These are phyloP conservation scores for Paracentrotus lividus DNA, from an alignment of 53 echinoderm and acorn worm species.

Conservation along the genomic window DNA sequence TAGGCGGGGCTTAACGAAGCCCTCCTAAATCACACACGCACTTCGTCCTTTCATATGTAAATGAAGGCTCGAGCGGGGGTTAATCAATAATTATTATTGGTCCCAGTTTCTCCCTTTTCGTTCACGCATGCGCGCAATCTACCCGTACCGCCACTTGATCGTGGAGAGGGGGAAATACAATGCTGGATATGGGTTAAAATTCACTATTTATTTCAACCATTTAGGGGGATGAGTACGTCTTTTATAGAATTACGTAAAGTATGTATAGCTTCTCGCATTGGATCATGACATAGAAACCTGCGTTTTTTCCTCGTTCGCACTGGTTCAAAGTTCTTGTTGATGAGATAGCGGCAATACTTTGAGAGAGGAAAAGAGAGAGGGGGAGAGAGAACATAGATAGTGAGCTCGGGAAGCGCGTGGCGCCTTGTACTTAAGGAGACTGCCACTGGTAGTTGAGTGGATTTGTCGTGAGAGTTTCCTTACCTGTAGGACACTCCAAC, in stretches of 20 bases:
- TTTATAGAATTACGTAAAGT: not conserved
- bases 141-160: not conserved
- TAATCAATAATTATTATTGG: constrained; percentile 54
- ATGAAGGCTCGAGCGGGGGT: constrained; percentile 54
- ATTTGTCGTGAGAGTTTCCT: constrained; percentile 66
- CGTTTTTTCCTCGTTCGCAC: not conserved
- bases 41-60: constrained; percentile 64
- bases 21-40: constrained; percentile 58
- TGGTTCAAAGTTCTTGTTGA: not conserved
- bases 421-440: constrained; percentile 58
- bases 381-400: too few species aligned
- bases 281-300: constrained; percentile 9
- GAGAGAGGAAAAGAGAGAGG: constrained; percentile 2
- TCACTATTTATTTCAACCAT: constrained; percentile 10
- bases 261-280: not conserved
- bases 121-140: constrained; percentile 50
- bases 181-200: not conserved
- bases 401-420: constrained; percentile 59
- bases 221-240: not conserved
- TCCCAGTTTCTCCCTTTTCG: not conserved
- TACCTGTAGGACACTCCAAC: constrained; percentile 64
- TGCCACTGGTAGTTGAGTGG: constrained; percentile 53
- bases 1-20: constrained; percentile 44
- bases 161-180: not conserved
- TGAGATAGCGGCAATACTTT: constrained; percentile 56